Evolutionary conservation across 2,113 vertebrate species (phyloP), one percentile per base, ranked within the genome.

Genomic region (Phalacrocorax carbo): DNA sequence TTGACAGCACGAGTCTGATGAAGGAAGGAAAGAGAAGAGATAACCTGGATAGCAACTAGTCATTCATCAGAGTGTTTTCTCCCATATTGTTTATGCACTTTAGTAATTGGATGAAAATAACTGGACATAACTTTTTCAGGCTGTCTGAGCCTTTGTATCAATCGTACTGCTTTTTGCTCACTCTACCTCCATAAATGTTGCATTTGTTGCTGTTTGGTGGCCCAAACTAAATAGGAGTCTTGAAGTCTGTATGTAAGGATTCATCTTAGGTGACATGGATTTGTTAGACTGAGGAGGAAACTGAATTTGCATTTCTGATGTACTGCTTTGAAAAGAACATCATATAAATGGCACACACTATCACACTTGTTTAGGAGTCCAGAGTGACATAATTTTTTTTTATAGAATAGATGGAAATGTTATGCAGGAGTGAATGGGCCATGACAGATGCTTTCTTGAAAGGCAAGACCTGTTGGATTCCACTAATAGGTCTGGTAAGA

Each of bases 131-230:
- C 1, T 46, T 55, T 77, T 77, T 64, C 44, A 60, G 18, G 10
- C 17, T 42, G 7, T 76, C 27, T 61, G 46, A 75, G 10, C 9
- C 16, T 3, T 65, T 72, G 1, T 34, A 20, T 42, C 8, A 71
- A 49, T 36, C 44, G 3, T 57, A 27, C 8, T 44, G 12, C 30
- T 77, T 60, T 72, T 18, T 30, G 8, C 26, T 80, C 29, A 18
- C 15, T 23, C 15, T 69, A 1, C 5, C 7, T 66, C 30, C 30
- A 27, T 30, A 48, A 76, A 77, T 0, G 0, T 13, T 81, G 20
- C 10, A 48, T 69, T 79, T 65, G 9, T 70, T 82, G 29, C 36
- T 48, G 5, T 72, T 80, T 3, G 0, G 22, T 57, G 36, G 4
- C 26, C 10, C 25, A 88, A 44, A 58, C 26, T 65, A 78, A 64